These are phyloP conservation scores for Pseudochirops cupreus DNA, from an alignment of 2,797 vertebrate species.

Conservation along the genomic window DNA sequence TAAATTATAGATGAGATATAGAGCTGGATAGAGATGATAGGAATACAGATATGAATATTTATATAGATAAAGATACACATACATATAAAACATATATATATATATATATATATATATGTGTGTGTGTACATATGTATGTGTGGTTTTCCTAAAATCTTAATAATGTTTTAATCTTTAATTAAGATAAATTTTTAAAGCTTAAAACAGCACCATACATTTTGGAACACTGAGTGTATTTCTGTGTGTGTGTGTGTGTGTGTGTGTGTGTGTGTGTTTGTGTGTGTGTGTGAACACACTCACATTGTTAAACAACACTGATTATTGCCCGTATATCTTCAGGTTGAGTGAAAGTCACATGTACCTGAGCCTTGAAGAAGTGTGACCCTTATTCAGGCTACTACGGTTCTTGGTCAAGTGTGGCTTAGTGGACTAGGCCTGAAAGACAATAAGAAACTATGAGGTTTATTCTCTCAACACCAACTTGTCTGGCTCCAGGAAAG, in stretches of 20 bases:
- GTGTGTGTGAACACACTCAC: background rate
- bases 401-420: constrained; percentile 22
- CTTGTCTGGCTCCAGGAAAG: constrained; percentile 63
- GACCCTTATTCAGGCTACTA: constrained; percentile 29
- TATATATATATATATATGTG: background rate
- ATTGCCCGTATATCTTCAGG: background rate
- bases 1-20: background rate
- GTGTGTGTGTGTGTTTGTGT: background rate
- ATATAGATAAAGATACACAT: background rate
- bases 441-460: constrained; percentile 68
- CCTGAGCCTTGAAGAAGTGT: background rate
- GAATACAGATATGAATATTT: background rate
- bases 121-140: background rate
- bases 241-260: background rate
- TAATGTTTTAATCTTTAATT: background rate
- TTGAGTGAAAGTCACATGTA: background rate
- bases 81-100: background rate
- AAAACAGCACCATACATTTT: background rate
- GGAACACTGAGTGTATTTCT: background rate
- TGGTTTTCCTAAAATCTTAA: background rate
- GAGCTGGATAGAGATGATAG: background rate
- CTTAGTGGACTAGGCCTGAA: constrained; percentile 34
- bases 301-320: background rate
- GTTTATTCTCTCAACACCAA: constrained; percentile 52
- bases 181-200: background rate